phyloP scores from a whole-genome alignment of 2,888 invertebrate species.

The Diaprepes abbreviatus region DNA sequence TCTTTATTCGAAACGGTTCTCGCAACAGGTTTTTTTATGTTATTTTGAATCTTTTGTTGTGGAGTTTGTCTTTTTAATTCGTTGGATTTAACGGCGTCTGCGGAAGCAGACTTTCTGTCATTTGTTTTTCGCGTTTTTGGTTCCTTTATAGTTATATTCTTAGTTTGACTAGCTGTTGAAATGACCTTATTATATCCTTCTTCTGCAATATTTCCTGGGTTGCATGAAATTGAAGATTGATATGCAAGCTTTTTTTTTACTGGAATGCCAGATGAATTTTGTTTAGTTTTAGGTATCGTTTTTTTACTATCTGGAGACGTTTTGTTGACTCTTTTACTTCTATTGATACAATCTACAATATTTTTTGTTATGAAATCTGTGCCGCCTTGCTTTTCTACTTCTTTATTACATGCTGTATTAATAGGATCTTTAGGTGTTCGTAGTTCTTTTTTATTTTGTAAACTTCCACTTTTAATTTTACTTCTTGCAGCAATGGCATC shows the following conservation, averaged over 20 bases:
- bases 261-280: too few species aligned
- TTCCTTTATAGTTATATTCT: too few species aligned
- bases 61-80: not conserved
- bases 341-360: slow-evolving; percentile 19
- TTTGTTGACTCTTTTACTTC: not conserved
- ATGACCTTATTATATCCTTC: too few species aligned
- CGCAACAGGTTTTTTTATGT: not conserved
- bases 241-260: too few species aligned
- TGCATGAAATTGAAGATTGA: too few species aligned
- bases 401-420: too few species aligned
- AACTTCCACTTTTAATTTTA: not conserved
- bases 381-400: too few species aligned
- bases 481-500: not conserved
- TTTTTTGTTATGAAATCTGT: slow-evolving; percentile 26
- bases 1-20: slow-evolving; percentile 5
- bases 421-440: not conserved
- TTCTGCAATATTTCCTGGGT: too few species aligned
- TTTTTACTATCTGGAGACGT: not conserved
- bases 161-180: too few species aligned
- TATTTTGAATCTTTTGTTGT: not conserved
- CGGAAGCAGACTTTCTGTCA: not conserved
- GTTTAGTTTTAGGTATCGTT: too few species aligned
- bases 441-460: not conserved
- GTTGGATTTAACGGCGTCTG: not conserved
- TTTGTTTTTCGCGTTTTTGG: too few species aligned